Base-by-base conservation (phyloP, 2,113 vertebrate species). In the Saimiri boliviensis region DNA sequence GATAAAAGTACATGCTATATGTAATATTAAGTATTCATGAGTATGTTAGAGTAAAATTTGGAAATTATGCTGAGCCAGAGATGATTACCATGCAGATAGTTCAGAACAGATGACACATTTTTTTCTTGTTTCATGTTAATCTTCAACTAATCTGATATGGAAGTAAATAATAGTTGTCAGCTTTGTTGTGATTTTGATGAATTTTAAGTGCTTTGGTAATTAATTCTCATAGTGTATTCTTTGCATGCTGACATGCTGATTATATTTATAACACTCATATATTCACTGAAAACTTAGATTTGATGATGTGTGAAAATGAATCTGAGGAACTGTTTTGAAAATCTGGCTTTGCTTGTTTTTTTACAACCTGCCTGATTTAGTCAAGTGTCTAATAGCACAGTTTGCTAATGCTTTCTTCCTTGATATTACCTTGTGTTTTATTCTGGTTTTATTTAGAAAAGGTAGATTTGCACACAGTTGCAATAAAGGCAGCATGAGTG, bases 121-220 rank as follows among this genome's bases (percentile, higher is more conserved):
- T 89, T 76, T 89, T 79, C 49, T 94, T 89, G 40, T 30, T 95
- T 37, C 20, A 40, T 90, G 10, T 76, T 94, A 87, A 60, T 96
- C 47, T 81, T 97, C n/a, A 80, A 30, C 56, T 84, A 90, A 87
- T 83, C 27, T 89, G 17, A 60, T 73, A 12, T 35, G 23, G 40
- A 84, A 85, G 42, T 93, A 86, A 97, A 88, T 94, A 91, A 91
- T 49, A 66, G 37, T 89, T 71, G 16, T 93, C 49, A 83, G 12
- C 30, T 84, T 73, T 81, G 73, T 94, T 86, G 76, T 80, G 17
- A 45, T 89, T 93, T 77, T 82, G 68, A 40, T 94, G 66, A 93
- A 30, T 95, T 93, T 87, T 71, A 96, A 88, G 14, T 96, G 49
- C 2, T 21, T 91, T 94, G 91, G 49, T 93, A 79, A 88, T 97